Percentiles rank a stretch among this genome's conserved stretches.
Conservation (phyloP, 2,797 vertebrate species). For the Pangasius djambal region DNA sequence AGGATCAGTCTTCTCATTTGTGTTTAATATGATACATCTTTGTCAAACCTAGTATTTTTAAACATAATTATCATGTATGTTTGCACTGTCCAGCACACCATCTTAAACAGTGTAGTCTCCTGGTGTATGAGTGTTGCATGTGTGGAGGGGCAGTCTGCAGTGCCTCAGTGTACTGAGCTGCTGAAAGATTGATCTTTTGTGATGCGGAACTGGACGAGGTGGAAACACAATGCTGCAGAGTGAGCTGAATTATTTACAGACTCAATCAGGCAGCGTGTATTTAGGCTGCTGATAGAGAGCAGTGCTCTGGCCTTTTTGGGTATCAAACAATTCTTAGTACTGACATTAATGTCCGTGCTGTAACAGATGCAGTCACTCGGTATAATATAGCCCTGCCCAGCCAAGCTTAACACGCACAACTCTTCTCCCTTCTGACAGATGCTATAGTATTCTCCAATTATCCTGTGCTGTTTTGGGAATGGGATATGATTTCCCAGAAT, state of each 20-base stretch:
- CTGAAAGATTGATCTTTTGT: conserved; percentile 52
- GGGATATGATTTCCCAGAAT: background rate
- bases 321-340: conserved; percentile 55
- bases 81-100: background rate
- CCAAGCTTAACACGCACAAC: conserved; percentile 32
- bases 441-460: conserved; percentile 2
- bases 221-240: conserved; percentile 45
- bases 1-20: background rate
- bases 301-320: conserved; percentile 51
- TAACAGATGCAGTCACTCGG: conserved; percentile 58
- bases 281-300: conserved; percentile 57
- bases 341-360: conserved; percentile 61
- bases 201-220: conserved; percentile 45
- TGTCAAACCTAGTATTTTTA: background rate
- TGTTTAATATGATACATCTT: background rate
- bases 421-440: conserved; percentile 7
- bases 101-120: background rate
- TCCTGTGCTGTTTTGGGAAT: background rate
- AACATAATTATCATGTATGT: background rate
- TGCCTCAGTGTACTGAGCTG: conserved; percentile 16
- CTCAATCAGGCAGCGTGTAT: conserved; percentile 62
- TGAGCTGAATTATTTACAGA: conserved; percentile 71
- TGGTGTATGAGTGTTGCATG: background rate
- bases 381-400: conserved; percentile 55
- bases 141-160: background rate